Conservation (phyloP, 2,888 invertebrate genomes). For the Megaustenia siamemsis region DNA sequence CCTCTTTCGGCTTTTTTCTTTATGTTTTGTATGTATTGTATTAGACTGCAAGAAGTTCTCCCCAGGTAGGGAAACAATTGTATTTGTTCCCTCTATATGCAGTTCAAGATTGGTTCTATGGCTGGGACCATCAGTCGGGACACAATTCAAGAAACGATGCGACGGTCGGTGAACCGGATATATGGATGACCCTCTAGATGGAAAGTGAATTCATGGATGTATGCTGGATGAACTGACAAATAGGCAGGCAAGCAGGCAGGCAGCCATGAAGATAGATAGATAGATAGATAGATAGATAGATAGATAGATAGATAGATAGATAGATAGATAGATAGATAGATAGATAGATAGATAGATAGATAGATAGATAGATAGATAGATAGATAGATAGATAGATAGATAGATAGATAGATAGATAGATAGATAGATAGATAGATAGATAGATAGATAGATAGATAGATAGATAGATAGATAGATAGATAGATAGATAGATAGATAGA, state of each 20-base stretch:
- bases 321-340: constrained; percentile 9
- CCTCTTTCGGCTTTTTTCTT: too few species aligned
- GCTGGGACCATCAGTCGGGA: too few species aligned
- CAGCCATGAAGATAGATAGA: not conserved
- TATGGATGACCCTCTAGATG: too few species aligned
- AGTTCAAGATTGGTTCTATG: too few species aligned
- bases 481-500: not conserved
- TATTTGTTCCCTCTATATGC: too few species aligned
- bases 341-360: constrained; percentile 1
- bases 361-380: constrained; percentile 1
- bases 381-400: not conserved
- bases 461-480: not conserved
- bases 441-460: not conserved
- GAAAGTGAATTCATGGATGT: too few species aligned
- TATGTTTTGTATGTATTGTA: too few species aligned
- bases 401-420: not conserved
- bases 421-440: not conserved
- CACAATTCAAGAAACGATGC: too few species aligned
- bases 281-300: not conserved
- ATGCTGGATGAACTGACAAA: not conserved
- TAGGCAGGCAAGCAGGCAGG: not conserved
- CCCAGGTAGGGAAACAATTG: too few species aligned
- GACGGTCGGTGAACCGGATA: too few species aligned
- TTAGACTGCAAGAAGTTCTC: too few species aligned
- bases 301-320: not conserved